phyloP scores from a whole-genome alignment of 2,797 vertebrate species.

The Podarcis lilfordi region DNA sequence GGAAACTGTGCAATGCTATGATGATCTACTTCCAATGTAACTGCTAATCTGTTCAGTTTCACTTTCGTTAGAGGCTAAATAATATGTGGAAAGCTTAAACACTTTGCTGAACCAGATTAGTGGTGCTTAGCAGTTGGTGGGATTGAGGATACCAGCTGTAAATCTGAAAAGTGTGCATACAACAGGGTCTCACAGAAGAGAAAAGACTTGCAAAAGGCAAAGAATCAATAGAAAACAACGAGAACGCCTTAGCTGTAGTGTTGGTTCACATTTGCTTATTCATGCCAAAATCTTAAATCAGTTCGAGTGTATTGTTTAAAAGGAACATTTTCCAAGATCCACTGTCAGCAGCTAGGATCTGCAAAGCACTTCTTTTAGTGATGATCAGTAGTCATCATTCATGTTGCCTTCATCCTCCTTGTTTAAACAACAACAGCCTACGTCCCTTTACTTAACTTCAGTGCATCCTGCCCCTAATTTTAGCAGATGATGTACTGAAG shows the following conservation, averaged over 20 bases:
- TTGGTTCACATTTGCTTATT: background rate
- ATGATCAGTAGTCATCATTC: background rate
- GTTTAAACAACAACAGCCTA: background rate
- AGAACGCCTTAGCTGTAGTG: background rate
- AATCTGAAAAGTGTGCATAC: background rate
- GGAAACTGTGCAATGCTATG: accelerated
- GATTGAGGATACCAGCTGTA: background rate
- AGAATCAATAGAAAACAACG: background rate
- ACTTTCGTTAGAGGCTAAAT: background rate
- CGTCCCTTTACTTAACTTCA: background rate
- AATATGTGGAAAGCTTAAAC: background rate
- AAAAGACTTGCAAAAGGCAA: background rate
- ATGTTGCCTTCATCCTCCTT: background rate
- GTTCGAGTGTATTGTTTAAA: background rate
- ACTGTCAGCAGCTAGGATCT: background rate
- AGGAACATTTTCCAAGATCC: background rate
- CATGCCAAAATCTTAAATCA: background rate
- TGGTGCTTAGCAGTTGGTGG: background rate
- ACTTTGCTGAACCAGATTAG: background rate
- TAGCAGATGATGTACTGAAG: background rate
- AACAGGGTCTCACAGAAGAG: background rate
- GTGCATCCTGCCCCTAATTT: background rate
- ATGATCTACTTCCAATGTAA: background rate
- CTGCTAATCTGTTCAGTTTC: background rate
- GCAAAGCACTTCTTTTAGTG: background rate